These are phyloP conservation scores for Tetramorium bicarinatum DNA, from an alignment of 2,888 invertebrate species.

Conservation along the genomic window DNA sequence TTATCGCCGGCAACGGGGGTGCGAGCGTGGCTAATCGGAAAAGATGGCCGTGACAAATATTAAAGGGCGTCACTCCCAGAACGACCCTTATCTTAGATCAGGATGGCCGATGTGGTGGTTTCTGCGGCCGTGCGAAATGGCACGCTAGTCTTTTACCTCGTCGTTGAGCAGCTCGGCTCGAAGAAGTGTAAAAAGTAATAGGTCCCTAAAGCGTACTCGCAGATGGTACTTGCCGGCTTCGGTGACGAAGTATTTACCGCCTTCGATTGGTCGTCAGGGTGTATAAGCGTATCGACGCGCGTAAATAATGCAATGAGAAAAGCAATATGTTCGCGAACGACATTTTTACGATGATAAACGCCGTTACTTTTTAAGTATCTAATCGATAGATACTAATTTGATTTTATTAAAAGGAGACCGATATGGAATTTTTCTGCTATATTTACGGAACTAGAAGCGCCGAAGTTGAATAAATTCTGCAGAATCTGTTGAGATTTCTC, in stretches of 20 bases:
- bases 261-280: conserved; percentile 58
- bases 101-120: conserved; percentile 39
- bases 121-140: conserved; percentile 54
- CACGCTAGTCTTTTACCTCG: conserved; percentile 40
- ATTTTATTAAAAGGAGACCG: conserved; percentile 6
- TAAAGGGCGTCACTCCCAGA: conserved; percentile 55
- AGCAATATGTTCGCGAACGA: conserved; percentile 8
- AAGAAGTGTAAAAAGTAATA: conserved; percentile 55
- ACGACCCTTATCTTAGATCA: conserved; percentile 58
- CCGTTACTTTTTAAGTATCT: not conserved
- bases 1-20: conserved; percentile 46
- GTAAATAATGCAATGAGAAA: conserved; percentile 47
- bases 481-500: not conserved
- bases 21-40: conserved; percentile 66
- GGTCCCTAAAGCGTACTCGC: conserved; percentile 47
- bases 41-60: conserved; percentile 64
- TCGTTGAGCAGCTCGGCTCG: conserved; percentile 27
- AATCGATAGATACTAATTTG: not conserved
- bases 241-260: conserved; percentile 63
- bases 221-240: conserved; percentile 53
- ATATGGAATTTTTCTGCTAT: no score
- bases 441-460: not conserved
- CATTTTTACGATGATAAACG: conserved; percentile 8
- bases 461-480: conserved; percentile 6
- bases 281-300: conserved; percentile 32